Conservation (phyloP, 2,113 vertebrate species). For the Ailurus styani region DNA sequence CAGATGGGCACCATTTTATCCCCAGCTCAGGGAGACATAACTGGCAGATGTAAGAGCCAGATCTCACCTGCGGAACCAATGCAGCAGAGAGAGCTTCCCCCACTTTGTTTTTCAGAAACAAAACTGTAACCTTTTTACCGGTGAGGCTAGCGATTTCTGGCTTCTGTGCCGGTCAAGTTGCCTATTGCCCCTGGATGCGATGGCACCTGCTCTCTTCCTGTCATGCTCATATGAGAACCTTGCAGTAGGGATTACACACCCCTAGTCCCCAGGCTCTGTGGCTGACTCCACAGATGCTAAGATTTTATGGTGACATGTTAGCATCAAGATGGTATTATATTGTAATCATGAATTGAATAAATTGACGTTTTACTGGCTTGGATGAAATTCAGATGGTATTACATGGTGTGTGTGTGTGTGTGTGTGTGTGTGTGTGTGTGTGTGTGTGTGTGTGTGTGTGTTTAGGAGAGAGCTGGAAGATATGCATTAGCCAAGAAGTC, state of each 20-base stretch:
- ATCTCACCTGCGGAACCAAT: not conserved
- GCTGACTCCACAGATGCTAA: not conserved
- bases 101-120: not conserved
- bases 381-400: not conserved
- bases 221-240: not conserved
- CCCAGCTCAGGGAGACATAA: not conserved
- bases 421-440: not conserved
- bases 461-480: not conserved
- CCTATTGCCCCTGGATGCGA: not conserved
- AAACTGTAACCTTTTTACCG: not conserved
- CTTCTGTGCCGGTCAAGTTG: not conserved
- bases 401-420: not conserved
- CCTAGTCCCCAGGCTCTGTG: not conserved
- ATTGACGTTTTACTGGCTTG: not conserved
- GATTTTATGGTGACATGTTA: not conserved
- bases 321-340: not conserved
- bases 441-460: not conserved
- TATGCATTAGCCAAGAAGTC: conserved; percentile 2
- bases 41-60: not conserved
- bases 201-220: not conserved
- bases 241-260: not conserved
- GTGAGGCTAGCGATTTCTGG: not conserved
- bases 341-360: not conserved
- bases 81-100: not conserved
- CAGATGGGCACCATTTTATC: not conserved